Evolutionary conservation across 2,888 invertebrate genomes (phyloP), one percentile per base, ranked within the genome.

Genomic region (Folsomia manolachei): DNA sequence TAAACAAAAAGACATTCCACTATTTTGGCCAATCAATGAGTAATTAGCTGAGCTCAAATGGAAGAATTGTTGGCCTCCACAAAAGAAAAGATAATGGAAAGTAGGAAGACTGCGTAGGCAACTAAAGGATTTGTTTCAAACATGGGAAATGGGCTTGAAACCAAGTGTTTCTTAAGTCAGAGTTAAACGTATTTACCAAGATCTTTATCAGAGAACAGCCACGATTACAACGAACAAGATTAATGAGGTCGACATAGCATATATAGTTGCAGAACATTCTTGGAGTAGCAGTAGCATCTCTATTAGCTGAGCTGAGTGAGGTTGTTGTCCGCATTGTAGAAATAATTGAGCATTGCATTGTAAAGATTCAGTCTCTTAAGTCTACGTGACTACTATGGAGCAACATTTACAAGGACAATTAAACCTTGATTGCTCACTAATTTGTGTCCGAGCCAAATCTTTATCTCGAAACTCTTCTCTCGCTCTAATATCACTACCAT

Each of bases 371-470:
- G 51, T 27, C 75, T 70, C 71, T 73, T 78, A 79, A 78, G 77
- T 80, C 78, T 78, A 69, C 71, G 73, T 74, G 79, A 79, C 75
- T 39, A 39, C 39, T 77, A 79, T 71, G 72, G 71, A 75, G 78
- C 74, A 75, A 73, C 75, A 78, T 81, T 79, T 78, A 79, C 79
- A 81, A 79, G 80, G 80, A 76, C 79, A 81, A 81, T 81, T 81
- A 81, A 81, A 78, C 79, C 75, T 79, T 77, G 80, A 81, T 79
- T 81, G 79, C 78, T 79, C 79, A 79, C 79, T 81, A 81, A 81
- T 81, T 81, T 78, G 79, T 79, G 79, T 77, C 77, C 68, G 78
- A 79, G 78, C 78, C 78, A 80, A 77, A 75, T 78, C 78, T 78
- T 79, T 80, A 77, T 79, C 79, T 78, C 74, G 75, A 72, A 64